Evolutionary conservation across 1,140 invertebrate species (phyloP).

Genomic region (Zophobas morio): DNA sequence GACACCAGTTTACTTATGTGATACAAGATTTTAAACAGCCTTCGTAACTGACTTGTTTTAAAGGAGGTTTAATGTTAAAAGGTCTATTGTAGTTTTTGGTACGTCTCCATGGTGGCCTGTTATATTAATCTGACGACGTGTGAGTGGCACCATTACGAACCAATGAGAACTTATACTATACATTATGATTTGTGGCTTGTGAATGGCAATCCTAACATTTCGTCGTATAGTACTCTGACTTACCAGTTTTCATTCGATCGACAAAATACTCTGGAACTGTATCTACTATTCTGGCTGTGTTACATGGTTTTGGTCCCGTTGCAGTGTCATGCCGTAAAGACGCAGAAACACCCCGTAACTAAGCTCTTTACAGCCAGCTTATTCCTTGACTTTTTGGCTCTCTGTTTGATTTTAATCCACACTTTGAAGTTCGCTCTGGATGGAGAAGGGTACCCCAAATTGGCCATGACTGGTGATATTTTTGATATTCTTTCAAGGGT

Average conservation of each 20-base stretch:
- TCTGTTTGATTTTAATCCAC: constrained; percentile 91
- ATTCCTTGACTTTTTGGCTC: constrained; percentile 86
- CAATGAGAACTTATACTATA: constrained; percentile 69
- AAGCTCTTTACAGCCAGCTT: constrained; percentile 91
- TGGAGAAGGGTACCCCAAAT: constrained; percentile 85
- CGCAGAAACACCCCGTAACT: constrained; percentile 92
- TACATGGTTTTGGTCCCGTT: constrained; percentile 90
- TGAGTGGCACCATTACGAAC: constrained; percentile 84
- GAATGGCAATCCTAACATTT: constrained; percentile 93
- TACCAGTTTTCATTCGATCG: constrained; percentile 98
- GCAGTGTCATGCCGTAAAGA: constrained; percentile 89
- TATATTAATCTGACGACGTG: constrained; percentile 85
- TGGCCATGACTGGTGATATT: constrained; percentile 90
- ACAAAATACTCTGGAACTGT: constrained; percentile 94
- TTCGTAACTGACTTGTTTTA: constrained; percentile 73
- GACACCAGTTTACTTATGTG: constrained; percentile 94
- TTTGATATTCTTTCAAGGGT: constrained; percentile 91
- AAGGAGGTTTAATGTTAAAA: neutral
- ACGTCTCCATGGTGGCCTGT: constrained; percentile 94
- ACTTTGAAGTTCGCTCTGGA: constrained; percentile 91
- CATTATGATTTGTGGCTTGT: constrained; percentile 97
- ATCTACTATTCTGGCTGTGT: constrained; percentile 89
- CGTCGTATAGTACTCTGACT: constrained; percentile 86
- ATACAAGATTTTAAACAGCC: constrained; percentile 91
- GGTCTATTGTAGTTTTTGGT: constrained; percentile 87